Base-by-base conservation (phyloP, 2,888 invertebrate genomes). In the Syritta pipiens region DNA sequence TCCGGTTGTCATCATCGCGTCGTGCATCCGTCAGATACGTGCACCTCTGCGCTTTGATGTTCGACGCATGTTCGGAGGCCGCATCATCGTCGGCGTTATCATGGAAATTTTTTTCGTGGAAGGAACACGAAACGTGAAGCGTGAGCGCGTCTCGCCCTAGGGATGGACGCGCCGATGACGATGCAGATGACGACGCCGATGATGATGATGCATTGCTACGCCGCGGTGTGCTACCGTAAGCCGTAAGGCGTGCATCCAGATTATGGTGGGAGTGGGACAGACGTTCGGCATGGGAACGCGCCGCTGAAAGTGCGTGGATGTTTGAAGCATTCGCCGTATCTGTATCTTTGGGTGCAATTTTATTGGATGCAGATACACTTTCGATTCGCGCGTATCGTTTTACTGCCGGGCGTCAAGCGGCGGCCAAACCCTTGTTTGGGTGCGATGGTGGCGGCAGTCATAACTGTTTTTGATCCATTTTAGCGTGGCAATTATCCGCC, bases 261-360 rank as follows among this genome's bases (percentile, higher is more conserved):
- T 71, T 62, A 55, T 65, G 72, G 60, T 62, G 79, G 67, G 79
- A 53, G 71, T 14, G 37, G 17, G 14, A 17, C 37, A n/a, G 37
- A 42, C 46, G 40, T 24, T 65, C 49, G 55, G 46, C 60, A 44
- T 79, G 79, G 72, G 65, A 77, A 65, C 67, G 26, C 6, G 32
- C 26, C 40, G 48, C 59, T 65, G 53, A 67, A 67, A 72, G 67
- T 74, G 79, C 79, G 79, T 79, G 79, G 79, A 67, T 62, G 79
- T 55, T 26, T 55, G 28, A n/a, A n/a, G n/a, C n/a, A n/a, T 40
- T 26, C 26, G 51, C 49, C 55, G 37, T 63, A 71, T 30, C 37
- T 17, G 17, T 17, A 37, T 30, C n/a, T n/a, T n/a, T n/a, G n/a
- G n/a, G n/a, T n/a, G n/a, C n/a, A n/a, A n/a, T n/a, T n/a, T n/a